phyloP scores from a whole-genome alignment of 1,140 invertebrate genomes.

The Battus philenor region DNA sequence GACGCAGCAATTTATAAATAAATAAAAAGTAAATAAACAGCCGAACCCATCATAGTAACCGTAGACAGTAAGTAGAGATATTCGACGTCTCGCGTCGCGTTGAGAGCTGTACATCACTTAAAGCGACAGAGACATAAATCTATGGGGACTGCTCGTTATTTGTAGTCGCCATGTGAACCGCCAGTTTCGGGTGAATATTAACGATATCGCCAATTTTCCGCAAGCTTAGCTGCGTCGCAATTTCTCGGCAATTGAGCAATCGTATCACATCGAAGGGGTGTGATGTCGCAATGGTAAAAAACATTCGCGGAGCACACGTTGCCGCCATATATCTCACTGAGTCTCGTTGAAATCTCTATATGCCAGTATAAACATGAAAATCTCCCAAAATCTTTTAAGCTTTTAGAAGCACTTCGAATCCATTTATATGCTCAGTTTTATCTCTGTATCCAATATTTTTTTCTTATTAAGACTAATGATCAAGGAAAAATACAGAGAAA shows the following conservation, averaged over 20 bases:
- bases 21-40: too few species aligned
- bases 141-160: conserved; percentile 68
- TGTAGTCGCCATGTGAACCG: conserved; percentile 71
- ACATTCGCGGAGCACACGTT: conserved; percentile 17
- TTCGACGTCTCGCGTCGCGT: conserved; percentile 42
- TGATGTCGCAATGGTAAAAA: conserved; percentile 36
- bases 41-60: too few species aligned
- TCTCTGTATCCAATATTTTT: too few species aligned
- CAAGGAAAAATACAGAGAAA: too few species aligned
- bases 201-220: conserved; percentile 75
- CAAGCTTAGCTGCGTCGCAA: conserved; percentile 71
- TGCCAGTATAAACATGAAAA: too few species aligned
- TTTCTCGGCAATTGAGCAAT: conserved; percentile 75
- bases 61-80: conserved; percentile 35
- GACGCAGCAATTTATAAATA: too few species aligned
- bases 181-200: conserved; percentile 74
- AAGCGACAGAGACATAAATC: conserved; percentile 71
- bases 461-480: too few species aligned
- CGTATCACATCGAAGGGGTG: conserved; percentile 52
- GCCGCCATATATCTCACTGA: background rate
- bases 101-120: conserved; percentile 68
- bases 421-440: too few species aligned
- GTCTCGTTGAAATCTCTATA: too few species aligned
- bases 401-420: too few species aligned
- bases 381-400: too few species aligned